Evolutionary conservation across 1,140 invertebrate species (phyloP), one percentile per base, ranked within the genome.

Genomic region (Medauroidea extradentata): DNA sequence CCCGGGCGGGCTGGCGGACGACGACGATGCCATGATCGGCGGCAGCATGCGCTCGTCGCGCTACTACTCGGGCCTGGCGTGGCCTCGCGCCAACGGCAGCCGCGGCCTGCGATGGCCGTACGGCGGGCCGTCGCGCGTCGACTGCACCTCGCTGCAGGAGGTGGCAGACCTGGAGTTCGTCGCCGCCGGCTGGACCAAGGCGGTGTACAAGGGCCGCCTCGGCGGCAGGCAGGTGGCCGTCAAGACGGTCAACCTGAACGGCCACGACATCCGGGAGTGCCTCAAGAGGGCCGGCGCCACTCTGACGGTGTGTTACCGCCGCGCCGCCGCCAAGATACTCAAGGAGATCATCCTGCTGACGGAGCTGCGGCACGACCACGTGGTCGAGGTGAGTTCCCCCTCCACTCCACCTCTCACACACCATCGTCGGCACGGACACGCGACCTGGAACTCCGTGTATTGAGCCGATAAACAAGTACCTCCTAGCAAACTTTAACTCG

Each of bases 101-200:
- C 23, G 16, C 16, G 54, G 39, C 14, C 39, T 56, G 4, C 18
- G 39, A 4, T 57, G 56, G 56, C 56, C 56, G 3, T 29, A 49
- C 21, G 29, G 44, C 48, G 23, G 44, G 34, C 21, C 54, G 18
- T 18, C 52, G 3, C 23, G 27, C n/a, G 23, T 65, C 39, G 64
- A 69, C 53, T 69, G 68, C 34, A 46, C 58, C 0, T 53, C 61
- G 7, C 53, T 69, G 3, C 53, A 63, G 9, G 57, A 65, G 11
- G 50, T 67, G 13, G 52, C 23, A 0, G 63, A 67, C 19, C 43
- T 66, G 24, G 58, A 65, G 19, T 69, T 64, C 34, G 50, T 79
- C 11, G 73, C 72, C 3, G 67, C 71, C 19, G 79, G 79, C 0
- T 80, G 78, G 75, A 80, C 77, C 19, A 80, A 80, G 64, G 71